These are phyloP conservation scores for Xenentodon cancila DNA, from an alignment of 2,797 vertebrate genomes.

Conservation along the genomic window DNA sequence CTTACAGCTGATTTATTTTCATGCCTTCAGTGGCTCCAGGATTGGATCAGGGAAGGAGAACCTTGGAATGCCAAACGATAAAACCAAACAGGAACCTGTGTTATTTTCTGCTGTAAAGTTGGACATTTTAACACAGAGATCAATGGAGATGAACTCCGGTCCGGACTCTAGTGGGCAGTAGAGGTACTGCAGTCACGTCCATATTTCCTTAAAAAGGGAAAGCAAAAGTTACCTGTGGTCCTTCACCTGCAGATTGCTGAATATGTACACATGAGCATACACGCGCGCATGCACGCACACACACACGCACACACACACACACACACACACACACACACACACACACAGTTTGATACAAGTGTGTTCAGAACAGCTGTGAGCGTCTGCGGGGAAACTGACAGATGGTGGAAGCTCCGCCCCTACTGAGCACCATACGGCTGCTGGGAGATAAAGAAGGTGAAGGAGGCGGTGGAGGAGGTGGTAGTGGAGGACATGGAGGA, in stretches of 20 bases:
- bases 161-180: no score
- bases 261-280: accelerated
- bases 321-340: background rate
- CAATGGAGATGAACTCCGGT: no score
- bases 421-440: slow-evolving; percentile 77
- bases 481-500: no score
- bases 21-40: no score
- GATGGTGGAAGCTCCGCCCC: slow-evolving; percentile 77
- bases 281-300: background rate
- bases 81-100: no score
- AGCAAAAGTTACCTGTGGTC: background rate
- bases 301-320: background rate
- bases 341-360: background rate
- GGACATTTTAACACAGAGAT: no score
- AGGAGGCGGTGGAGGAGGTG: background rate
- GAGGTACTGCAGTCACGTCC: no score
- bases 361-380: slow-evolving; percentile 81
- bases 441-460: slow-evolving; percentile 72
- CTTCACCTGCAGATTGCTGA: background rate
- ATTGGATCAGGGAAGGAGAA: no score
- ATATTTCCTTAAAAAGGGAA: no score
- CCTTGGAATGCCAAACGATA: no score
- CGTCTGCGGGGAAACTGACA: slow-evolving; percentile 86
- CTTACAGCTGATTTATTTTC: no score
- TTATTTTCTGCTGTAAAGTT: no score